Percentiles rank a stretch among this genome's conserved stretches.
Conservation (phyloP, 2,888 invertebrate species). For the Phyllotreta cruciferae region DNA sequence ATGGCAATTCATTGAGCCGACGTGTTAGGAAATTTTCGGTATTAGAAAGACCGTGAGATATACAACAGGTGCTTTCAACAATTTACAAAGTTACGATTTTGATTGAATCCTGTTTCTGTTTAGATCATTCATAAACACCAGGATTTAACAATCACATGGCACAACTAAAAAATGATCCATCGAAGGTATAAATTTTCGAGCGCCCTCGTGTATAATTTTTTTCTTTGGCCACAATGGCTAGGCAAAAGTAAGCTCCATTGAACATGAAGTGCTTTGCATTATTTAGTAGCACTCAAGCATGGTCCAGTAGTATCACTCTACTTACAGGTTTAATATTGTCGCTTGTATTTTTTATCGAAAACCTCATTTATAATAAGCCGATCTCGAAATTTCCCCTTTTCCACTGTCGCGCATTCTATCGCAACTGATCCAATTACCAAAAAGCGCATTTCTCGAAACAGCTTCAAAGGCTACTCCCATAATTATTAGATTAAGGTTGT, state of each 20-base stretch:
- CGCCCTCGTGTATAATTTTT: slow-evolving; percentile 9
- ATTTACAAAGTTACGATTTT: neutral
- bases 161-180: too few species aligned
- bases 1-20: slow-evolving; percentile 37
- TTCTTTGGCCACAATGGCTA: slow-evolving; percentile 4
- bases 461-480: too few species aligned
- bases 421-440: too few species aligned
- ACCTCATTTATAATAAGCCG: slow-evolving; percentile 26
- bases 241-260: slow-evolving; percentile 20
- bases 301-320: slow-evolving; percentile 42
- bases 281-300: slow-evolving; percentile 45
- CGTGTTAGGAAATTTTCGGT: slow-evolving; percentile 24
- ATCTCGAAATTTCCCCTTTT: slow-evolving; percentile 20
- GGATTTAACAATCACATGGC: too few species aligned
- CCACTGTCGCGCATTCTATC: neutral
- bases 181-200: too few species aligned
- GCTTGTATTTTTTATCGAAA: slow-evolving; percentile 34
- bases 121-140: too few species aligned
- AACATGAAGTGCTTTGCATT: slow-evolving; percentile 33
- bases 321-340: slow-evolving; percentile 42
- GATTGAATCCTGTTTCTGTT: too few species aligned
- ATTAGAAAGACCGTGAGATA: slow-evolving; percentile 27
- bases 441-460: too few species aligned
- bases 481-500: too few species aligned
- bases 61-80: slow-evolving; percentile 20